phyloP scores from a whole-genome alignment of 1,140 invertebrate species.

The Contarinia nasturtii region DNA sequence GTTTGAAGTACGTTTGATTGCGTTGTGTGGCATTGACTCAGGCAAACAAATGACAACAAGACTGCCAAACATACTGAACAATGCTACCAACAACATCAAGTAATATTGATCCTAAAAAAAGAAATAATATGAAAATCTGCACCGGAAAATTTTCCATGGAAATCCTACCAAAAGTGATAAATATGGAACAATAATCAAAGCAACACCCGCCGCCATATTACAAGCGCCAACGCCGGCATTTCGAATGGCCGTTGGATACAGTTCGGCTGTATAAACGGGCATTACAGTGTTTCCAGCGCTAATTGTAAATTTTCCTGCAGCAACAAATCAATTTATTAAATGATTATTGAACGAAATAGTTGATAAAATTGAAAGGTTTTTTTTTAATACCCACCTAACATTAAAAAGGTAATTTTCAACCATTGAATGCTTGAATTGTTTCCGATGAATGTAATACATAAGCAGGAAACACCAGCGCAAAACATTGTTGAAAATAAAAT shows the following conservation, averaged over 20 bases:
- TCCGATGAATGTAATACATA: conserved; percentile 32
- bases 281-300: conserved; percentile 48
- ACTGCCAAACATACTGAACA: conserved; percentile 25
- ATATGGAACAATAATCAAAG: conserved; percentile 49
- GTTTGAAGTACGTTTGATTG: no score
- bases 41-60: conserved; percentile 23
- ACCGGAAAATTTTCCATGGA: conserved; percentile 1
- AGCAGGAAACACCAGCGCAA: conserved; percentile 39
- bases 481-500: conserved; percentile 41
- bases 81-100: conserved; percentile 24
- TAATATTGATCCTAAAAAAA: conserved; percentile 21
- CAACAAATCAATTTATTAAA: not conserved
- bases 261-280: conserved; percentile 51
- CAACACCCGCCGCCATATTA: conserved; percentile 45
- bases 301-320: conserved; percentile 40
- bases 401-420: conserved; percentile 38
- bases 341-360: not conserved
- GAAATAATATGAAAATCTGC: conserved; percentile 2
- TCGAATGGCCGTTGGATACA: conserved; percentile 50
- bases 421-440: conserved; percentile 28
- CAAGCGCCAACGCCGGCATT: conserved; percentile 52
- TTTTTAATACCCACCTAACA: conserved; percentile 37
- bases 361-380: not conserved
- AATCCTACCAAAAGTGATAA: conserved; percentile 44
- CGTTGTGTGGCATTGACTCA: conserved; percentile 13